Base-by-base conservation (phyloP, 1,140 invertebrate genomes). In the Polypedilum pembai region DNA sequence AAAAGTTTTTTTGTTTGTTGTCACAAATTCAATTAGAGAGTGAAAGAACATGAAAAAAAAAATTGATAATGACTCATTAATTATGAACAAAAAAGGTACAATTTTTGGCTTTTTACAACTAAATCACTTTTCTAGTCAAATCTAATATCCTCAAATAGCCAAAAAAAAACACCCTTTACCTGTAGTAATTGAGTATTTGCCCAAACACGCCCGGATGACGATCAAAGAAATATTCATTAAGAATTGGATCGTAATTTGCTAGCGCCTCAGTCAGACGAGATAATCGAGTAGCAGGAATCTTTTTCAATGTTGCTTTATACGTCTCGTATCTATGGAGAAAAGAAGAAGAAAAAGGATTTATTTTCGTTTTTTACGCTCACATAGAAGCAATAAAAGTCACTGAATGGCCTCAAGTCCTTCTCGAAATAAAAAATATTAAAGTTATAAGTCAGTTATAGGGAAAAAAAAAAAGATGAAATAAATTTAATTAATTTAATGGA, bases 211-310 rank as follows among this genome's bases (percentile, higher is more conserved):
- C 96, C 0, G 97, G 96, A 86, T 99, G 96, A 76, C 96, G 84
- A 84, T 99, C 96, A 84, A 99, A 99, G 88, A 98, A 99, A 86
- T 98, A 99, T 84, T 99, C 96, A 84, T 98, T 98, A 76, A 98
- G 86, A 78, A 97, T 91, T 12, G 94, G 94, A 85, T 98, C 95
- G 84, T 98, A 98, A 83, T 98, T 98, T 78, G 91, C 94, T 76
- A 96, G 84, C 17, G 91, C 91, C 83, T 96, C 94, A 8, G 94
- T 96, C 73, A 97, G 86, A 74, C 93, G 84, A 20, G 94, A 96
- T 74, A 96, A 85, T 76, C 95, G 84, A 3, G 95, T 97, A 45
- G 94, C 95, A 45, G 95, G 95, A 79, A 98, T 96, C 84, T 98
- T 97, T 84, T 96, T 96, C 77, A 97, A 83, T 40, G 90, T 93